These are phyloP conservation scores for Microtus pennsylvanicus DNA, from an alignment of 2,113 vertebrate genomes.

Conservation along the genomic window DNA sequence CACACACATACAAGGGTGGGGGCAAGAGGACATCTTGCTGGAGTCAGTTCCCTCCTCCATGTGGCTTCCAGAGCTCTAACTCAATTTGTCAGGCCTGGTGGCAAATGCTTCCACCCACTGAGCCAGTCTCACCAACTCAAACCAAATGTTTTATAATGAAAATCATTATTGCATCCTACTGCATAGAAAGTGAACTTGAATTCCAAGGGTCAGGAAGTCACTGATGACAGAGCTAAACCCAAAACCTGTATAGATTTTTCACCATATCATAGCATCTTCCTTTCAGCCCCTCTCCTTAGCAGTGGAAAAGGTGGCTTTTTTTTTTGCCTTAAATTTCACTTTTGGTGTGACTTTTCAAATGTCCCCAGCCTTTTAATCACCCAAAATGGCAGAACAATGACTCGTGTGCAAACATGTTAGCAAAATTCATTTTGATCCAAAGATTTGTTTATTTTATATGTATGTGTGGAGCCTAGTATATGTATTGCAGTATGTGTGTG, in stretches of 20 bases:
- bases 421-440: background rate
- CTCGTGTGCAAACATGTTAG: background rate
- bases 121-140: background rate
- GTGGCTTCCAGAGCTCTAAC: background rate
- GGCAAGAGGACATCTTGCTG: background rate
- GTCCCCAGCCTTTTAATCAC: background rate
- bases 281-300: background rate
- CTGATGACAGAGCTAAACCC: conserved; percentile 21
- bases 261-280: background rate
- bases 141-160: conserved; percentile 29
- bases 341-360: background rate
- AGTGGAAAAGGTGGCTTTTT: background rate
- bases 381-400: background rate
- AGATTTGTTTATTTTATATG: background rate
- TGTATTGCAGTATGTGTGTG: background rate
- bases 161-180: background rate
- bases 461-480: background rate
- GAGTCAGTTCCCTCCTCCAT: background rate
- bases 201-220: background rate
- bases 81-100: background rate
- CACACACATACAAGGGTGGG: background rate
- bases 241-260: background rate
- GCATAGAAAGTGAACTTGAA: conserved; percentile 13
- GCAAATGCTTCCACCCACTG: background rate
- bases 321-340: background rate